Evolutionary conservation across 2,888 invertebrate genomes (phyloP), one percentile per base, ranked within the genome.

Genomic region (Trissonchulus latispiculum): DNA sequence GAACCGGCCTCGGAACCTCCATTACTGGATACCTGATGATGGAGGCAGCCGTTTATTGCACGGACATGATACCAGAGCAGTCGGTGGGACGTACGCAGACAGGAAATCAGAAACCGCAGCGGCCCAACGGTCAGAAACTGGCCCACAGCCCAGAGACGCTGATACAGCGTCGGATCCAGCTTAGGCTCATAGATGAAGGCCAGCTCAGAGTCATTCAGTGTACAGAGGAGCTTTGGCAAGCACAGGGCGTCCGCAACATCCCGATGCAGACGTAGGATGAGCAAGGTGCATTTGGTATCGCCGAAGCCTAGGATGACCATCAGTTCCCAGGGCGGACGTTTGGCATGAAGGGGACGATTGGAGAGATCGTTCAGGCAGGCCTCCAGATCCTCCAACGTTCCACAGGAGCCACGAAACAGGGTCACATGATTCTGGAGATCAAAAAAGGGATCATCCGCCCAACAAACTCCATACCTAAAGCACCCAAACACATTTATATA

Each of bases 321-420:
- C 37, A 87, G 81, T 78, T 87, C 87, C 87, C 87, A 87, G 3
- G 87, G 83, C 0, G 87, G 86, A 72, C 83, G 82, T 31, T 84
- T 83, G 28, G 80, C 75, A 0, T 84, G 79, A 70, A 87, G 78
- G 0, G 84, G 83, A 71, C 83, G 81, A 1, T 81, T 81, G 68
- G 87, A 82, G 73, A 86, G 81, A 32, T 82, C 79, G 0, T 84
- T 83, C 3, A 87, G 80, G 77, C 86, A 86, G 66, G 82, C 80
- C 78, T 86, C 84, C 15, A 86, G 78, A 70, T 84, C 84, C 36
- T 80, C 80, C 71, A 83, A 80, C 29, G 80, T 82, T 32, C 67
- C 48, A 28, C 31, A 18, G 18, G 68, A 2, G 68, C 32, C 23
- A 29, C 32, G 35, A 2, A 68, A 18, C 2, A 33, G 18, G 18